A percentile compares a stretch with the other conserved stretches of the same genome.
Conservation (phyloP, 2,113 vertebrate species). For the Archilochus colubris region DNA sequence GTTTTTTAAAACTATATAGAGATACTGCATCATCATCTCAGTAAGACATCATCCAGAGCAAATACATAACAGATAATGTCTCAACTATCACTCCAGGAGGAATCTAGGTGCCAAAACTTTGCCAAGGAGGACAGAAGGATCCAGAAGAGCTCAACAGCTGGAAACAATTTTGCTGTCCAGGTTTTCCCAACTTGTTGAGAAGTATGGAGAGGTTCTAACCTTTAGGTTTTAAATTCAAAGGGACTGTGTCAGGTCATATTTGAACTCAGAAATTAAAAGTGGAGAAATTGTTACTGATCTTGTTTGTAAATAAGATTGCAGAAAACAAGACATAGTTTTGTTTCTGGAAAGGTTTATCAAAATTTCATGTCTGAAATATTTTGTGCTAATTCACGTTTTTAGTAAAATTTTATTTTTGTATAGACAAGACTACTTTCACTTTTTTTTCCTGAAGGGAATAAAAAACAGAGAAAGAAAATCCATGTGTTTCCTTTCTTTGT, state of each 20-base stretch:
- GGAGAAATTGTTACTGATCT: background rate
- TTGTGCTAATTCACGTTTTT: background rate
- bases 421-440: background rate
- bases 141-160: background rate
- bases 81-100: background rate
- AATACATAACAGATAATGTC: background rate
- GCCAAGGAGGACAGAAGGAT: background rate
- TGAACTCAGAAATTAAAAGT: background rate
- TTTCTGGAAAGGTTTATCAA: background rate
- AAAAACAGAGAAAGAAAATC: background rate
- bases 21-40: background rate
- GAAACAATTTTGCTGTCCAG: background rate
- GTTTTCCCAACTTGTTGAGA: background rate
- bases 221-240: background rate
- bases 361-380: background rate
- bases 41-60: background rate
- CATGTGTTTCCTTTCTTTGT: background rate
- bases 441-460: background rate
- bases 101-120: background rate
- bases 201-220: background rate
- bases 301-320: background rate
- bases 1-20: background rate
- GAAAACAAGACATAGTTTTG: background rate
- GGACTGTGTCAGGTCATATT: background rate
- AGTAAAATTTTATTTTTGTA: background rate